Base-by-base conservation (phyloP, 1,140 invertebrate species). In the Camponotus vicinus region DNA sequence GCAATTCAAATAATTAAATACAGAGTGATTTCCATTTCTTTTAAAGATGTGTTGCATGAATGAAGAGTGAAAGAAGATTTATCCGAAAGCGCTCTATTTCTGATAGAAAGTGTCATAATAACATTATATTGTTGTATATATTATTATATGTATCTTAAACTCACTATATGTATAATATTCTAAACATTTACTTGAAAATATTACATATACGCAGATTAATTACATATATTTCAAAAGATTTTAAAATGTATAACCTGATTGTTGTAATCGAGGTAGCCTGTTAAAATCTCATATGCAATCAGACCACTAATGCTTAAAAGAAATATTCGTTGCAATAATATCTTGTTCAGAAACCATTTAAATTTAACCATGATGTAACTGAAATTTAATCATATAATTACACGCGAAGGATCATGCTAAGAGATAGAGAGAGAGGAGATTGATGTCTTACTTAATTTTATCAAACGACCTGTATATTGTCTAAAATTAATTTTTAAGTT, bases 241-340 rank as follows among this genome's bases (percentile, higher is more conserved):
- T 32, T 21, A n/a, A 59, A 67, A 71, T 57, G 27, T 45, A 40
- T 88, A 78, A 92, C 92, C 87, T 92, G 37, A 37, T 70, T 85
- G 52, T 93, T 87, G 70, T 92, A 93, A 18, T 90, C 66, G 21
- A 70, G 8, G n/a, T 93, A 92, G 37, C 88, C 88, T 8, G 49
- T 66, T 8, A 87, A 67, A 61, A 93, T 92, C 32, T 86, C 88
- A 66, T n/a, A 82, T 8, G 89, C 86, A 9, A 92, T 88, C n/a
- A 77, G 21, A 15, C 89, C 76, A 40, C 69, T 86, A 18, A 92
- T 32, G 27, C 87, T 76, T 21, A 90, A 9, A 7, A 93, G 37
- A 18, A 92, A 70, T 11, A 70, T 49, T 71, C 85, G 86, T 78
- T 92, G 91, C 2, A 90, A 11, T 21, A 82, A 70, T 64, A 90